phyloP scores from a whole-genome alignment of 2,113 vertebrate species.

The Galemys pyrenaicus region DNA sequence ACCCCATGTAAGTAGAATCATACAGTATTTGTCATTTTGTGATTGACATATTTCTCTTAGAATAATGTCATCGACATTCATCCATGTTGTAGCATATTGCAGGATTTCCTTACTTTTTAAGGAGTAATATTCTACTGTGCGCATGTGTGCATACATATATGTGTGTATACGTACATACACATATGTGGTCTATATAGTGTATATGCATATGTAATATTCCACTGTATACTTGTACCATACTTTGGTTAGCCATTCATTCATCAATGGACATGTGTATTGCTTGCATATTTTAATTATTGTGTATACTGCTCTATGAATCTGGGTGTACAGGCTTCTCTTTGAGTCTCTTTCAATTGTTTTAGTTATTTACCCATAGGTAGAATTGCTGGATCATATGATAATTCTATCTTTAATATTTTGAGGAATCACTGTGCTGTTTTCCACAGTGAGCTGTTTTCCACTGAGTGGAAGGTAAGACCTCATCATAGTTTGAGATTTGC shows the following conservation, averaged over 20 bases:
- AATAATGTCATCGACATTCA: not conserved
- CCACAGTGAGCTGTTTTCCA: not conserved
- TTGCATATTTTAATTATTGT: not conserved
- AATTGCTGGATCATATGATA: not conserved
- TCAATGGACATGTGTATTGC: not conserved
- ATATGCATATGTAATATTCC: not conserved
- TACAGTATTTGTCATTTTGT: too few species aligned
- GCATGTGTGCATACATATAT: too few species aligned
- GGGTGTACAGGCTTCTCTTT: not conserved
- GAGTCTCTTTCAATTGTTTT: not conserved
- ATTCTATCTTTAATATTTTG: not conserved
- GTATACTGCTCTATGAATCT: not conserved
- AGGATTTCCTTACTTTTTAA: not conserved
- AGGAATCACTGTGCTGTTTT: not conserved
- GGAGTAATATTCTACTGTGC: not conserved
- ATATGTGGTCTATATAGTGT: too few species aligned
- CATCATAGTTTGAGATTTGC: not conserved
- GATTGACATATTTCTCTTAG: too few species aligned
- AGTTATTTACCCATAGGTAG: not conserved
- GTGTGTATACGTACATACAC: too few species aligned
- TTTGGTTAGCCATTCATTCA: not conserved
- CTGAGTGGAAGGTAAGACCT: not conserved
- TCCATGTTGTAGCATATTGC: not conserved
- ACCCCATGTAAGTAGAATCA: too few species aligned
- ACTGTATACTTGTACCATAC: not conserved